Conservation (phyloP, 2,113 vertebrate species). For the Ginglymostoma cirratum region DNA sequence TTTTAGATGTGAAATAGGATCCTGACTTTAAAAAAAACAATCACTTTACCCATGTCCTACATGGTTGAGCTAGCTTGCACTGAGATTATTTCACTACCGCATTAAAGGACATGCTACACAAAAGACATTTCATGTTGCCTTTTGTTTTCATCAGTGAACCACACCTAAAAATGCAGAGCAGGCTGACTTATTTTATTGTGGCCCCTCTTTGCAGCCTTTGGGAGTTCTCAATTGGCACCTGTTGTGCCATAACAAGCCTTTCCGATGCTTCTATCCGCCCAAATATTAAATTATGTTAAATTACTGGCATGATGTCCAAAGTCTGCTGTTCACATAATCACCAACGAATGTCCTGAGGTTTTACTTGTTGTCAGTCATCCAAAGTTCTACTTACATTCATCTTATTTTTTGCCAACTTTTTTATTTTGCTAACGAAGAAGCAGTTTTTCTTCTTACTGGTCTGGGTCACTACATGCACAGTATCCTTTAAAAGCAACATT, state of each 20-base stretch:
- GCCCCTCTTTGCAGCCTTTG: not conserved
- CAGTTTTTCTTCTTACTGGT: not conserved
- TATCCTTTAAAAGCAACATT: not conserved
- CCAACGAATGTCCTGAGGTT: not conserved
- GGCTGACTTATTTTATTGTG: not conserved
- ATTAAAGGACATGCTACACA: not conserved
- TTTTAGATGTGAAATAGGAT: not conserved
- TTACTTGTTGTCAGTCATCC: not conserved
- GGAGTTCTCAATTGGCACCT: not conserved
- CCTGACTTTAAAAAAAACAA: not conserved
- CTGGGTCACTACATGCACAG: not conserved
- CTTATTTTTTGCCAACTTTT: not conserved
- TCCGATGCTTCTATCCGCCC: not conserved
- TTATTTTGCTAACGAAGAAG: not conserved
- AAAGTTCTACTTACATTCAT: not conserved
- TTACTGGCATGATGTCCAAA: not conserved
- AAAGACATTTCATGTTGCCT: not conserved
- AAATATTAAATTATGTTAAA: not conserved
- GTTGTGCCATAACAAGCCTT: not conserved
- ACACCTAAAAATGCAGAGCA: not conserved
- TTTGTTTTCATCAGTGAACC: constrained; percentile 18
- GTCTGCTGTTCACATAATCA: not conserved
- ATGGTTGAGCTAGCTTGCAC: too few relatives aligned
- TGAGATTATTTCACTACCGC: not conserved
- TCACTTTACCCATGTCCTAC: not conserved